A percentile compares a stretch with the other conserved stretches of the same genome.
Evolutionary conservation across 2,888 invertebrate species (phyloP).

Genomic region (Lumbricus terrestris): DNA sequence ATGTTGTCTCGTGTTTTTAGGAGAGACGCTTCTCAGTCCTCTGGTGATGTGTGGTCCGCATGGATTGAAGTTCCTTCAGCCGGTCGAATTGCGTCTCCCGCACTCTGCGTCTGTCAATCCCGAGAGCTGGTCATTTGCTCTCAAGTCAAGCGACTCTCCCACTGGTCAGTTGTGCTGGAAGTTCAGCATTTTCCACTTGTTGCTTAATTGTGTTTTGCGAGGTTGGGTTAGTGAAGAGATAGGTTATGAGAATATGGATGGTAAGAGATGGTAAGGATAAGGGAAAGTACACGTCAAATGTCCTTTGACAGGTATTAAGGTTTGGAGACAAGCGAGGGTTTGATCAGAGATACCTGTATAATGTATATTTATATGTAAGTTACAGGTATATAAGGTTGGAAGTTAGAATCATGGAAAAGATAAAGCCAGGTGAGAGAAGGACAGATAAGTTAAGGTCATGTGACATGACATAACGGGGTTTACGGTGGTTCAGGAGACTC

Average conservation of each 20-base stretch:
- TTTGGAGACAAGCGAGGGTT: neutral
- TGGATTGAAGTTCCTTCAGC: constrained; percentile 80
- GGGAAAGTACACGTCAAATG: too few species aligned
- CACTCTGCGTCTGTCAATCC: constrained; percentile 64
- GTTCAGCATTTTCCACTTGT: neutral
- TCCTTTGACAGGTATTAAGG: neutral
- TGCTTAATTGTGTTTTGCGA: neutral
- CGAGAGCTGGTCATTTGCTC: constrained; percentile 63
- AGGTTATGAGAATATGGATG: neutral
- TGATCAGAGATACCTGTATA: neutral
- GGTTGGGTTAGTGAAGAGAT: too few species aligned
- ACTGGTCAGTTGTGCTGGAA: constrained; percentile 42
- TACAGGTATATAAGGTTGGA: neutral
- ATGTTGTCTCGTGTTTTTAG: constrained; percentile 60
- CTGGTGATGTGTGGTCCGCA: constrained; percentile 95
- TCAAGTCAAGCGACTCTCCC: constrained; percentile 58
- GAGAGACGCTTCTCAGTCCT: constrained; percentile 90
- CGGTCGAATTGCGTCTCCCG: constrained; percentile 87
- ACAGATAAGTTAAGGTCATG: neutral
- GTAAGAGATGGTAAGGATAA: neutral
- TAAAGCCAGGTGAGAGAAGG: neutral
- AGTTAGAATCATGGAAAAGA: neutral
- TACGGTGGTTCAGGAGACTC: too few species aligned
- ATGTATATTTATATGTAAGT: too few species aligned
- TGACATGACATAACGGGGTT: too few species aligned